A percentile compares a stretch with the other conserved stretches of the same genome.
Conservation (phyloP, 1,140 invertebrate species). For the Drosophila auraria region DNA sequence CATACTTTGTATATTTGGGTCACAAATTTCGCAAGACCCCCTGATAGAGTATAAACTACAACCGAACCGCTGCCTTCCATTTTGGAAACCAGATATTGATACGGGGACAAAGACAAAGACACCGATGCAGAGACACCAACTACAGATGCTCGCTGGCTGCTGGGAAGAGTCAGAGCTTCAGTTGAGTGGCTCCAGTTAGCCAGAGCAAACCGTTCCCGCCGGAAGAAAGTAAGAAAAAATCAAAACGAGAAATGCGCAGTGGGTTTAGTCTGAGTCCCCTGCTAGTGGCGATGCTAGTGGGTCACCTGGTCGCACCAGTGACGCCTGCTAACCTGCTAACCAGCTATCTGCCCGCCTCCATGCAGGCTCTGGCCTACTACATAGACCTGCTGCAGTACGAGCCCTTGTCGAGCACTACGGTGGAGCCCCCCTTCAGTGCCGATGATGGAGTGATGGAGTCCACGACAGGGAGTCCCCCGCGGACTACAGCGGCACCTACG, state of each 20-base stretch:
- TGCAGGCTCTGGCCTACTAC: slow-evolving; percentile 84
- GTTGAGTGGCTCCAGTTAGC: slow-evolving; percentile 54
- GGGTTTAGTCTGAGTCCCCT: slow-evolving; percentile 19
- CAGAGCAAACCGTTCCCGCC: slow-evolving; percentile 64
- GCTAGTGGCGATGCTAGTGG: slow-evolving; percentile 35
- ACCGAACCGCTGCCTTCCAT: slow-evolving; percentile 31
- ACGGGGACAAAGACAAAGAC: slow-evolving; percentile 36
- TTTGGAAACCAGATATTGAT: slow-evolving; percentile 56
- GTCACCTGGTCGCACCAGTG: slow-evolving; percentile 32
- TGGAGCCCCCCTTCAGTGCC: slow-evolving; percentile 73
- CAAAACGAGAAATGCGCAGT: slow-evolving; percentile 57
- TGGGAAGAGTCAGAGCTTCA: slow-evolving; percentile 41
- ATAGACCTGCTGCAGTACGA: slow-evolving; percentile 85
- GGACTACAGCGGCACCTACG: slow-evolving; percentile 17
- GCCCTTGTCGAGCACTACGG: slow-evolving; percentile 74
- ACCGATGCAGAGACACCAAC: slow-evolving; percentile 34
- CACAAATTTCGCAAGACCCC: not conserved
- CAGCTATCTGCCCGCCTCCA: slow-evolving; percentile 80
- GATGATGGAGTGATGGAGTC: slow-evolving; percentile 28
- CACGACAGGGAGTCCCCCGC: slow-evolving; percentile 19
- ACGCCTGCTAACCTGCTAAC: slow-evolving; percentile 67
- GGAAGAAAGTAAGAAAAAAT: slow-evolving; percentile 24
- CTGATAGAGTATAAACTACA: slow-evolving; percentile 31
- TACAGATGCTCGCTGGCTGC: slow-evolving; percentile 43
- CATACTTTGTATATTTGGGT: too few relatives aligned